Conservation (phyloP, 2,113 vertebrate species). For the Trichechus manatus region DNA sequence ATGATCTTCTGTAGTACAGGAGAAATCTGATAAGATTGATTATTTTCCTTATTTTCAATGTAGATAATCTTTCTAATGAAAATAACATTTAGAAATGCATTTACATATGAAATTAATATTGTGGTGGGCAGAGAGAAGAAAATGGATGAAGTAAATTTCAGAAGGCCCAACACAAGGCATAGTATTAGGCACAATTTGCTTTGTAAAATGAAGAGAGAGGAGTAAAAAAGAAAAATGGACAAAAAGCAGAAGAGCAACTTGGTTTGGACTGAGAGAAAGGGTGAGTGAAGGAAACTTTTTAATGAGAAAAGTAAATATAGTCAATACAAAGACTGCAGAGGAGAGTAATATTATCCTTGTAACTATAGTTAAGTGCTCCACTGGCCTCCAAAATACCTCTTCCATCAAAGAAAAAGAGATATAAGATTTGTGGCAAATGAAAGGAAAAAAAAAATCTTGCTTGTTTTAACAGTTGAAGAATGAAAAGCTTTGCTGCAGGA, state of each 20-base stretch:
- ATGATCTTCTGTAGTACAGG: constrained; percentile 8
- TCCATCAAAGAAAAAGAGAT: neutral
- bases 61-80: constrained; percentile 44
- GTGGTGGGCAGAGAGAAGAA: neutral
- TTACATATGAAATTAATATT: constrained; percentile 56
- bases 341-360: constrained; percentile 3
- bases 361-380: neutral
- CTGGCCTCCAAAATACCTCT: constrained; percentile 6
- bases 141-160: constrained; percentile 10
- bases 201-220: neutral
- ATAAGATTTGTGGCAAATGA: constrained; percentile 47
- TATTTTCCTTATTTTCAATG: constrained; percentile 44
- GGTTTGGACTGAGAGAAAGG: neutral
- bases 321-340: neutral
- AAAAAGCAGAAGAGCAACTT: constrained; percentile 1
- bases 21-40: constrained; percentile 28
- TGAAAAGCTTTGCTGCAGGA: neutral
- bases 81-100: constrained; percentile 41
- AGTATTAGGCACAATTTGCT: neutral
- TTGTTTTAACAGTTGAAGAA: constrained; percentile 34
- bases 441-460: constrained; percentile 14
- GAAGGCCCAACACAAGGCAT: neutral
- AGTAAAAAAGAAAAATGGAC: neutral
- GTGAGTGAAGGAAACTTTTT: constrained; percentile 11
- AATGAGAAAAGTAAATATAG: neutral